Evolutionary conservation across 2,113 vertebrate genomes (phyloP), one percentile per base, ranked within the genome.

Genomic region (Gopherus evgoodei): DNA sequence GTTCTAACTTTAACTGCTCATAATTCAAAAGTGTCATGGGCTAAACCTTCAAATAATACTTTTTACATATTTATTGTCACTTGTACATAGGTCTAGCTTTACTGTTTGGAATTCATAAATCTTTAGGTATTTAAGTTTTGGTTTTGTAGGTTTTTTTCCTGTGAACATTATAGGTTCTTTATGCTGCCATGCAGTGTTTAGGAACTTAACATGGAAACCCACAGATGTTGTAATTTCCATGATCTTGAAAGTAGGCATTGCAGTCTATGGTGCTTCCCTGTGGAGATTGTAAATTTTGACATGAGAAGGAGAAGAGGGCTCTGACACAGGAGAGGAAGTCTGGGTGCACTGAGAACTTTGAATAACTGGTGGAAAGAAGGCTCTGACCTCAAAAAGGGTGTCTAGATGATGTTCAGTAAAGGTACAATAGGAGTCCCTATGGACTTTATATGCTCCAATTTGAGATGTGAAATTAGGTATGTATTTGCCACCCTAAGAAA

Each of bases 21-120:
- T 95, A 93, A 95, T 88, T 96, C 94, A 95, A 76, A 94, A 96
- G 90, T 85, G 90, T 88, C 86, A 3, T 82, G 84, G 78, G 81
- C 87, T 95, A 94, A 91, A 91, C 92, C 91, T 95, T 95, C 81
- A 65, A 65, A 91, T 97, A 95, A 54, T 22, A 22, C 53, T 92
- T 42, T 54, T 95, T 90, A 97, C 95, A 29, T 72, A 92, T 92
- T 75, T 91, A 90, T 57, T 65, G 90, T 97, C 78, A 56, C 62
- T 88, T 93, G 62, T 89, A 89, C 78, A 47, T 0, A 0, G 29
- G 38, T 88, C 83, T 87, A 56, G 24, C 76, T 93, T 84, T 91
- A 89, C 80, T 87, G 35, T 86, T 89, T 86, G 83, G 91, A 95
- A 84, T 0, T 0, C 42, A 35, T 1, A 1, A 86, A 81, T 88